Conservation (phyloP, 2,797 vertebrate species). For the Xenops minutus region DNA sequence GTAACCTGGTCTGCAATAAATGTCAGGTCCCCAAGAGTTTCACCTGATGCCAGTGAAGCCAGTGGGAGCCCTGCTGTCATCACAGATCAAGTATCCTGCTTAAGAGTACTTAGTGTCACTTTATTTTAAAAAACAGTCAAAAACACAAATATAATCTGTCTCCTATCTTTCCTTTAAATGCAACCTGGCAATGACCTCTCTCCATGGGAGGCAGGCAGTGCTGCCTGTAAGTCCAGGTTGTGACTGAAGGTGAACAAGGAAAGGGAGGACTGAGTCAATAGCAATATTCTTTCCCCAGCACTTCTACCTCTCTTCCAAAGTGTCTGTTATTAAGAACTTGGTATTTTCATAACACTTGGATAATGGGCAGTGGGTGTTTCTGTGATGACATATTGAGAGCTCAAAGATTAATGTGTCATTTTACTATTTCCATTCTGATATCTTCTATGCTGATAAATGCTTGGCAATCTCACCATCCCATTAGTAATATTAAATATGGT, state of each 20-base stretch:
- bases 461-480: constrained; percentile 14
- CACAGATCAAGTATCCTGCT: not conserved
- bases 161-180: not conserved
- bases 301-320: not conserved
- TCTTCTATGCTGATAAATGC: constrained; percentile 20
- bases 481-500: constrained; percentile 48
- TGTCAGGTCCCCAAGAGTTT: not conserved
- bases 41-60: not conserved
- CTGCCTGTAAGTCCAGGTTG: not conserved
- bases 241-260: not conserved
- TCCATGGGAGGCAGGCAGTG: not conserved
- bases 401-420: constrained; percentile 28
- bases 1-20: not conserved
- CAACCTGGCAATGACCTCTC: not conserved
- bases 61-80: not conserved
- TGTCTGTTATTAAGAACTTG: constrained; percentile 1
- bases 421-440: constrained; percentile 35
- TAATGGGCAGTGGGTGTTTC: not conserved
- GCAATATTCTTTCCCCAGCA: not conserved
- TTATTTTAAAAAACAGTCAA: not conserved
- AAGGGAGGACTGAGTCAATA: not conserved
- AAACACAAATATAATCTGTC: not conserved
- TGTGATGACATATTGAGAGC: not conserved
- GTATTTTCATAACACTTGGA: constrained; percentile 26
- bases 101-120: not conserved